A percentile compares a stretch with the other conserved stretches of the same genome.
phyloP scores from a whole-genome alignment of 1,140 invertebrate species.

The Dendroctonus valens region DNA sequence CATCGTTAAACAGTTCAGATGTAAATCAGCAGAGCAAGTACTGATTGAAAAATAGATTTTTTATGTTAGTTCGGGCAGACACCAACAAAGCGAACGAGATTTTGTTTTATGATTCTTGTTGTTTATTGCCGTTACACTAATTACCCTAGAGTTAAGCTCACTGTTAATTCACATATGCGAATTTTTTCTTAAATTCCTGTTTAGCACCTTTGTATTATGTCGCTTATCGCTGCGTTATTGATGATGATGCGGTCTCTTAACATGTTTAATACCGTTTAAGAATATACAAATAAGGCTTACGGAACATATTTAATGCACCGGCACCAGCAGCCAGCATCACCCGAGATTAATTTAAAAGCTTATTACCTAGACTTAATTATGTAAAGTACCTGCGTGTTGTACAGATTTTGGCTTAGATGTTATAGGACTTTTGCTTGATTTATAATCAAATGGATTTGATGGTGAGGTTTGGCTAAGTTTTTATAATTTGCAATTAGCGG shows the following conservation, averaged over 20 bases:
- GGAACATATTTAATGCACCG: neutral
- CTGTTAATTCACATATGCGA: too few relatives aligned
- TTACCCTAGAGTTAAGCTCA: neutral
- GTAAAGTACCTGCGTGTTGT: too few relatives aligned
- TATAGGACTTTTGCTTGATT: too few relatives aligned
- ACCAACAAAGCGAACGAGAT: neutral
- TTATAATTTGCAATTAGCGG: too few relatives aligned
- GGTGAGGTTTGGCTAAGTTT: too few relatives aligned
- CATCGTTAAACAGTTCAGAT: too few relatives aligned
- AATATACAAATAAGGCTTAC: slow-evolving; percentile 14
- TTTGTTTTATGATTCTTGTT: neutral
- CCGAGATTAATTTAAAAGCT: too few relatives aligned
- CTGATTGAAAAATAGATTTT: neutral
- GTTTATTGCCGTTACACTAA: neutral
- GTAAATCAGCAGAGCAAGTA: neutral
- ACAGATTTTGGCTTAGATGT: too few relatives aligned
- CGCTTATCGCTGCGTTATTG: slow-evolving; percentile 3
- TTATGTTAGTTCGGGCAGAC: neutral
- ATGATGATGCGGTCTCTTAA: slow-evolving; percentile 6
- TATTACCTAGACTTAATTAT: too few relatives aligned
- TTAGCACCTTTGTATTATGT: neutral
- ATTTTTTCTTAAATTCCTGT: neutral
- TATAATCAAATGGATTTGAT: too few relatives aligned
- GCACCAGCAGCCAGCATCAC: neutral
- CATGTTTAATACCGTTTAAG: slow-evolving; percentile 15